Percentiles rank a stretch among this genome's conserved stretches.
phyloP scores from a whole-genome alignment of 2,888 invertebrate genomes.

The Pseudococcus longispinus region DNA sequence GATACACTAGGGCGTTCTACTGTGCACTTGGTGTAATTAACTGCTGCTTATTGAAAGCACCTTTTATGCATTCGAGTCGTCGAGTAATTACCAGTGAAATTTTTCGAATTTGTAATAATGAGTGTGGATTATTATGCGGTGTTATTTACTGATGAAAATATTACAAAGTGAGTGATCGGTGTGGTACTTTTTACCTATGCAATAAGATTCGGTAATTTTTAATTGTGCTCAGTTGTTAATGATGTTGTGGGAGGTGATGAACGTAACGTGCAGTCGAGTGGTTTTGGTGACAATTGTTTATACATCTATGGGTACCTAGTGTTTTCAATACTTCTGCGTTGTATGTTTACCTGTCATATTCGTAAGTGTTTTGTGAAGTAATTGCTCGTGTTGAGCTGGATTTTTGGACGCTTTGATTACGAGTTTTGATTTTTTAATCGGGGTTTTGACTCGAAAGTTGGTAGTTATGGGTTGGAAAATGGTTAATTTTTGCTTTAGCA shows the following conservation, averaged over 20 bases:
- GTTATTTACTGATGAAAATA: not conserved
- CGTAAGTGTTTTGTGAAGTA: too few relatives aligned
- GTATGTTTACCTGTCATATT: too few relatives aligned
- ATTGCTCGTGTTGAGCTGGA: too few relatives aligned
- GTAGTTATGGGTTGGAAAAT: too few relatives aligned
- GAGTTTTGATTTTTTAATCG: too few relatives aligned
- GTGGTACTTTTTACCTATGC: not conserved
- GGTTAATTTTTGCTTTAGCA: not conserved
- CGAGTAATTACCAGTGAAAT: too few relatives aligned
- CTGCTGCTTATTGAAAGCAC: not conserved
- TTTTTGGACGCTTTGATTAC: too few relatives aligned
- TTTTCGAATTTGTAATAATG: too few relatives aligned
- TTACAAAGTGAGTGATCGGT: conserved; percentile 26
- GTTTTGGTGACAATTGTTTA: not conserved
- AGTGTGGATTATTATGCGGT: not conserved
- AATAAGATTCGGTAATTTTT: not conserved
- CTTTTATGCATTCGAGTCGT: not conserved
- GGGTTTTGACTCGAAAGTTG: too few relatives aligned
- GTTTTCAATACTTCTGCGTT: not conserved
- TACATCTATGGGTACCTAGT: not conserved
- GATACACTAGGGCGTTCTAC: not conserved
- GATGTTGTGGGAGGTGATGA: not conserved
- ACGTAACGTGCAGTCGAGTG: not conserved
- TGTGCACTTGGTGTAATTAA: not conserved
- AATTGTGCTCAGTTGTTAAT: not conserved